Evolutionary conservation across 2,113 vertebrate genomes (phyloP).

Genomic region (Nesogale talazaci): DNA sequence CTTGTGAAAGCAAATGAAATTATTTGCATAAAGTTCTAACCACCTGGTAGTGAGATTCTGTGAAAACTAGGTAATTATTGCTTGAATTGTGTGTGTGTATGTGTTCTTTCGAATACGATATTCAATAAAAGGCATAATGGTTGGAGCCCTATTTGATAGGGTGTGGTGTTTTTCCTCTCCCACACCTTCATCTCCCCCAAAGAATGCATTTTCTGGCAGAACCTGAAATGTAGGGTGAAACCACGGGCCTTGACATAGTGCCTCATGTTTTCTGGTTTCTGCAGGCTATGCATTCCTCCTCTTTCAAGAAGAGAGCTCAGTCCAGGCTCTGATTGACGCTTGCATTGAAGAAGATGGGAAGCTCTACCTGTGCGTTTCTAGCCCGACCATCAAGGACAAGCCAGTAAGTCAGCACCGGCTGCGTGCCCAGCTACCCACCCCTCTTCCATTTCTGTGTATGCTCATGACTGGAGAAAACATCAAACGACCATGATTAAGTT

Average conservation of each 20-base stretch:
- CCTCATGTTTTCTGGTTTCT: constrained; percentile 62
- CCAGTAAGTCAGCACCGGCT: constrained; percentile 90
- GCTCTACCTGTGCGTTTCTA: constrained; percentile 98
- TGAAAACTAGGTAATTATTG: not conserved
- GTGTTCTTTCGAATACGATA: not conserved
- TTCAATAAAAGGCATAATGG: not conserved
- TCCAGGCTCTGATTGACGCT: constrained; percentile 97
- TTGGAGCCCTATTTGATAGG: not conserved
- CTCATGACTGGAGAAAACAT: constrained; percentile 48
- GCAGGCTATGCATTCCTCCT: constrained; percentile 98
- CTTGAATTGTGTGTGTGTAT: constrained; percentile 1
- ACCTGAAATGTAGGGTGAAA: not conserved
- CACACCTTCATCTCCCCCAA: not conserved
- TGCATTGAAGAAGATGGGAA: constrained; percentile 99
- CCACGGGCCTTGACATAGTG: not conserved
- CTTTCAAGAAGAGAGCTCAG: constrained; percentile 98
- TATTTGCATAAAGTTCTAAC: not conserved
- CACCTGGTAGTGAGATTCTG: not conserved
- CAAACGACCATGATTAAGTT: not conserved
- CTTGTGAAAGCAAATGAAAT: constrained; percentile 1
- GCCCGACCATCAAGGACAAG: constrained; percentile 99
- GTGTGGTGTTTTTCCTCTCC: constrained; percentile 7
- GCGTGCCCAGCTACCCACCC: constrained; percentile 44
- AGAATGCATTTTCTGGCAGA: not conserved
- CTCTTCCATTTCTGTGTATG: too few relatives aligned